Base-by-base conservation (phyloP, 1,140 invertebrate genomes). In the Ectropis grisescens region DNA sequence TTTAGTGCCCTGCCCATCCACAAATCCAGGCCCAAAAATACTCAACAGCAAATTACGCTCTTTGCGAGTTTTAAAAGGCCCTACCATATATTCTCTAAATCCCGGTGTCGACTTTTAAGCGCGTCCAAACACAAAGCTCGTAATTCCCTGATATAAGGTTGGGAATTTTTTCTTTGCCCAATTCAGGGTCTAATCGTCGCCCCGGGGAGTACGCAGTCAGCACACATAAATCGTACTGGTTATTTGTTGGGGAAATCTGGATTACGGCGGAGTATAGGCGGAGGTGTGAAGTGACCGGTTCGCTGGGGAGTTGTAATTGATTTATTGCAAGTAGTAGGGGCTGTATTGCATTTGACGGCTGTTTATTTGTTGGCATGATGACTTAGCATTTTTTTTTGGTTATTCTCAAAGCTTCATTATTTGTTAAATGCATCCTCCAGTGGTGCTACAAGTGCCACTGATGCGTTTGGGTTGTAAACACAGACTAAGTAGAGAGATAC, bases 101-200 rank as follows among this genome's bases (percentile, higher is more conserved):
- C 35, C 22, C 22, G 8, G 16, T 8, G 16, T 19, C 29, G 13
- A 24, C 22, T 37, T 39, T 39, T 39, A 32, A 39, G 27, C 29
- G 31, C 28, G 24, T 39, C 30, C 8, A 19, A 19, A 32, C 29
- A 16, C 27, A 13, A 19, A 39, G 29, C 29, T 14, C 12, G 16
- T 39, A 39, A 39, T 31, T 11, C 37, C 24, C 2, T 39, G 37
- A 39, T 39, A 32, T 39, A 32, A 39, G 13, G 29, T 22, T 7
- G 10, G 29, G 37, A 13, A 13, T 32, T 33, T 39, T 33, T 39
- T 13, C 32, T 31, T 13, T 29, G 30, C 19, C 13, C 7, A 13
- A 13, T 28, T 32, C 11, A 23, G 37, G 29, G 26, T 28, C 23
- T 37, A 11, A 25, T 15, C 30, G 22, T 22, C 11, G 29, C 31